Conservation (phyloP, 2,888 invertebrate genomes). For the Cataglyphis cursor region DNA sequence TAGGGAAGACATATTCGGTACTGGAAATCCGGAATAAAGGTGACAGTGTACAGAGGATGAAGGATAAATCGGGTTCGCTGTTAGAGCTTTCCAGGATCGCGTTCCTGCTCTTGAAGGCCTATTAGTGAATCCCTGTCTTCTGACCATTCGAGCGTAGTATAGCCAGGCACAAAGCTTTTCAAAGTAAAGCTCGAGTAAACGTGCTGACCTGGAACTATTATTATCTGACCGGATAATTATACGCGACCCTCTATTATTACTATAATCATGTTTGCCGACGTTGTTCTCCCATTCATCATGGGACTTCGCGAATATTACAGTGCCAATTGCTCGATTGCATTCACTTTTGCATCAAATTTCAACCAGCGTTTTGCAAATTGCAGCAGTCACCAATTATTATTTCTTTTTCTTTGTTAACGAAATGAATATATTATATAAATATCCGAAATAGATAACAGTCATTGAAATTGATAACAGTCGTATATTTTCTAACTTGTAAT, state of each 20-base stretch:
- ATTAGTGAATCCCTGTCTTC: constrained; percentile 67
- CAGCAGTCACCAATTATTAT: neutral
- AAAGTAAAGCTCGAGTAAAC: constrained; percentile 57
- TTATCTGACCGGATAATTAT: constrained; percentile 70
- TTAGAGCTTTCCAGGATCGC: constrained; percentile 53
- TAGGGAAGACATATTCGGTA: constrained; percentile 39
- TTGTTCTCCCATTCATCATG: constrained; percentile 33
- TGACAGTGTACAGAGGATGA: constrained; percentile 33
- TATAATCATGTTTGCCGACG: constrained; percentile 56
- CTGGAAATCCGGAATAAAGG: constrained; percentile 62
- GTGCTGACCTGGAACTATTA: constrained; percentile 57
- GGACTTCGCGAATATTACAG: constrained; percentile 11
- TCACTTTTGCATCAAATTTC: neutral
- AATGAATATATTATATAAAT: neutral
- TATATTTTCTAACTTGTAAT: neutral
- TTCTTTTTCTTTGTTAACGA: neutral
- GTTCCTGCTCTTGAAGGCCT: constrained; percentile 67
- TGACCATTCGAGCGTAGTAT: constrained; percentile 49
- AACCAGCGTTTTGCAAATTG: neutral
- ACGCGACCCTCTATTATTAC: constrained; percentile 63
- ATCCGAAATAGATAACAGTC: no score
- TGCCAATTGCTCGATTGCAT: constrained; percentile 28
- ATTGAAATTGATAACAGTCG: neutral
- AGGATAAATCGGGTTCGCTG: constrained; percentile 38
- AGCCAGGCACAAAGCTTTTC: constrained; percentile 58